Evolutionary conservation across 2,113 vertebrate genomes (phyloP).

Genomic region (Rhinogobius similis): DNA sequence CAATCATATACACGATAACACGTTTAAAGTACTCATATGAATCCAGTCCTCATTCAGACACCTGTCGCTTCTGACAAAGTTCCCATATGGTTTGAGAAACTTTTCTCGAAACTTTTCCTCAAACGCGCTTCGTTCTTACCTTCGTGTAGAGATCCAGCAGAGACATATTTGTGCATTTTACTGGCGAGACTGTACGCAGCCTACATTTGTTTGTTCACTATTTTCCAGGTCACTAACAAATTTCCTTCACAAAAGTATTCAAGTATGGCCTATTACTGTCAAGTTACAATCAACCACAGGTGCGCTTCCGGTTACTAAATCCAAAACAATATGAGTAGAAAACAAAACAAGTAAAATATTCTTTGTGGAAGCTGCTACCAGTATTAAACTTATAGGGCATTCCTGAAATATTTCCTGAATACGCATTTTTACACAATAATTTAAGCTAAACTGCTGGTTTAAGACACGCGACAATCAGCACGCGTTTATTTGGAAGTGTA

Average conservation of each 20-base stretch:
- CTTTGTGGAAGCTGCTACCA: neutral
- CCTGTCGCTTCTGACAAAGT: slow-evolving; percentile 24
- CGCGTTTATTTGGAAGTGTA: slow-evolving; percentile 49
- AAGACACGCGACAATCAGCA: neutral
- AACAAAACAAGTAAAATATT: neutral
- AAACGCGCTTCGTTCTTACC: slow-evolving; percentile 73
- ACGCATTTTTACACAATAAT: neutral
- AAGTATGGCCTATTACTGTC: neutral
- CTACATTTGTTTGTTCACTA: slow-evolving; percentile 26
- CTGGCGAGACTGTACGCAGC: neutral
- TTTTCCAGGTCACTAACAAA: slow-evolving; percentile 30
- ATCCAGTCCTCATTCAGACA: neutral
- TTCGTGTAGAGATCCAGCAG: slow-evolving; percentile 87
- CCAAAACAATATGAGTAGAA: slow-evolving; percentile 24
- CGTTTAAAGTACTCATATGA: neutral
- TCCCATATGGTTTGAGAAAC: slow-evolving; percentile 58
- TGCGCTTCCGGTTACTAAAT: neutral
- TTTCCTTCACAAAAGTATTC: slow-evolving; percentile 3
- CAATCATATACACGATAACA: too few species aligned
- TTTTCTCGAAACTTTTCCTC: neutral
- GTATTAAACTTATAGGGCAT: neutral
- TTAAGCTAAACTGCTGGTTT: neutral
- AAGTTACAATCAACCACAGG: neutral
- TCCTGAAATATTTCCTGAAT: neutral
- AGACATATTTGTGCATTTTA: slow-evolving; percentile 79